These are phyloP conservation scores for Dasypus novemcinctus DNA, from an alignment of 2,113 vertebrate genomes.

Conservation along the genomic window DNA sequence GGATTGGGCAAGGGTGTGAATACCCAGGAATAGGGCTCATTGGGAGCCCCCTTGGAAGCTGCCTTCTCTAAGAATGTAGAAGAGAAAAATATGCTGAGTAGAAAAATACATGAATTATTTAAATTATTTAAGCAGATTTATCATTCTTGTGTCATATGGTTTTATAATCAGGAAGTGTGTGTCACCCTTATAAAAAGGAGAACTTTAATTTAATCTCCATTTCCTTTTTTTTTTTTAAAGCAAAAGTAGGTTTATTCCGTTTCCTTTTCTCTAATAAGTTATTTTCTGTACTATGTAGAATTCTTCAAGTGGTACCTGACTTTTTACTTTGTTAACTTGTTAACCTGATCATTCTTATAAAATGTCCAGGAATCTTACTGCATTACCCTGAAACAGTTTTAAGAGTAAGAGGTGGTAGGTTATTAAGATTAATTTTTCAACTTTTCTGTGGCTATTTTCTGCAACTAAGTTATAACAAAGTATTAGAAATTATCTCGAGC, in stretches of 20 bases:
- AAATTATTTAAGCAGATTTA: not conserved
- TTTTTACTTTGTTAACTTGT: not conserved
- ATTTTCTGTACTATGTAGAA: not conserved
- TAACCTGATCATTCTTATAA: not conserved
- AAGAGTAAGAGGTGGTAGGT: not conserved
- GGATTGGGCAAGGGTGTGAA: not conserved
- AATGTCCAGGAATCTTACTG: not conserved
- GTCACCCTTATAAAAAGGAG: not conserved
- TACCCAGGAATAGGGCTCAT: not conserved
- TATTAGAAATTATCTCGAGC: not conserved
- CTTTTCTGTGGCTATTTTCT: not conserved
- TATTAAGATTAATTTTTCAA: conserved; percentile 13
- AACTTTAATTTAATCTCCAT: not conserved
- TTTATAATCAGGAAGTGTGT: conserved; percentile 11
- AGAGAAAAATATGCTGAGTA: not conserved
- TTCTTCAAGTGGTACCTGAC: not conserved
- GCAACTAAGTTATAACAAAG: not conserved
- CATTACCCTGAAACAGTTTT: not conserved
- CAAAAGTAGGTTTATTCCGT: not conserved
- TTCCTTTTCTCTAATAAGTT: not conserved
- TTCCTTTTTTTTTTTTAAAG: not conserved
- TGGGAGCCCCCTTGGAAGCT: not conserved
- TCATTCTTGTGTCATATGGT: not conserved
- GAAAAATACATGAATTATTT: not conserved
- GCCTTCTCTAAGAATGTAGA: not conserved